Conservation (phyloP, 2,888 invertebrate species). For the Caenorhabditis wallacei region DNA sequence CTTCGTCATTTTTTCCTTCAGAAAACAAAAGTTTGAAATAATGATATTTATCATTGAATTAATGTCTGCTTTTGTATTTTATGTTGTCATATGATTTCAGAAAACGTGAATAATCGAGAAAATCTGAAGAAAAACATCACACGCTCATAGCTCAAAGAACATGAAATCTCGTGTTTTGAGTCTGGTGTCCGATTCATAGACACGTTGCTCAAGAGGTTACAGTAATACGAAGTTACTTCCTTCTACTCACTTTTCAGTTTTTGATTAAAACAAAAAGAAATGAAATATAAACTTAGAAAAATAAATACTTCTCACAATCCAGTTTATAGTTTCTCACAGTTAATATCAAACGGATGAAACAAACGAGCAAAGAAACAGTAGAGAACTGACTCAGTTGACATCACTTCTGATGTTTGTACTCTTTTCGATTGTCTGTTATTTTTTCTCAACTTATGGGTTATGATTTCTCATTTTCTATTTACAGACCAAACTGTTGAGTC, state of each 20-base stretch:
- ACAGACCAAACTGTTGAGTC: conserved; percentile 41
- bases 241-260: too few species aligned
- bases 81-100: conserved; percentile 6
- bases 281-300: too few species aligned
- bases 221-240: too few species aligned
- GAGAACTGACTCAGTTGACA: conserved; percentile 26
- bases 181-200: conserved; percentile 6
- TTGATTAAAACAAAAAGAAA: too few species aligned
- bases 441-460: conserved; percentile 11
- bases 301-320: too few species aligned
- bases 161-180: conserved; percentile 20
- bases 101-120: conserved; percentile 2
- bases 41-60: neutral
- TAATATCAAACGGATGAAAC: conserved; percentile 2
- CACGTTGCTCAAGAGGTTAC: too few species aligned
- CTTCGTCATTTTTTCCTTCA: neutral
- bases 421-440: conserved; percentile 23
- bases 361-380: conserved; percentile 29
- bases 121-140: conserved; percentile 23
- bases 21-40: neutral
- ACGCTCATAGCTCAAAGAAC: conserved; percentile 13
- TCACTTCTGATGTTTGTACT: conserved; percentile 40
- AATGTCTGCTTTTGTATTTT: conserved; percentile 7
- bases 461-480: conserved; percentile 24
- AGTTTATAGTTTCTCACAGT: neutral